These are phyloP conservation scores for Parascotia fuliginaria DNA, from an alignment of 2,888 invertebrate genomes.

Conservation along the genomic window DNA sequence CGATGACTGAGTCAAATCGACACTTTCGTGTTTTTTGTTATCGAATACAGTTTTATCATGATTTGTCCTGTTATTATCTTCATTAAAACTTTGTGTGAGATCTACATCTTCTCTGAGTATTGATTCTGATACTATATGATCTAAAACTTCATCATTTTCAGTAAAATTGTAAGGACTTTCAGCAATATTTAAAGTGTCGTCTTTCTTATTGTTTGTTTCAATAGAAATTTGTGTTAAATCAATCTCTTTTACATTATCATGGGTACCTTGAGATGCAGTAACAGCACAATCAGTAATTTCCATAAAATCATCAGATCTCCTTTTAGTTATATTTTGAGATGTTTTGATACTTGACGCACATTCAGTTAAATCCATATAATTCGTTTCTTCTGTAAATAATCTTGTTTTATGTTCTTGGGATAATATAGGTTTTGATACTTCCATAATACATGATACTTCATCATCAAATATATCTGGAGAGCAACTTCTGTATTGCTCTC, in stretches of 20 bases:
- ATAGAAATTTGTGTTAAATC: constrained; percentile 51
- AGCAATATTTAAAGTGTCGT: background rate
- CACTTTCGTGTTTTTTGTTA: constrained; percentile 27
- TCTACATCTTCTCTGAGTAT: constrained; percentile 43
- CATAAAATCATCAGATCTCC: constrained; percentile 67
- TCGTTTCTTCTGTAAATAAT: constrained; percentile 28
- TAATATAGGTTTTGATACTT: constrained; percentile 19
- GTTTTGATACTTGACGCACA: constrained; percentile 49
- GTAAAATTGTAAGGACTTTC: constrained; percentile 2
- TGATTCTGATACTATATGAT: background rate
- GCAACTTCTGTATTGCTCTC: constrained; percentile 55
- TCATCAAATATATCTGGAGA: constrained; percentile 83
- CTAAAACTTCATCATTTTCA: background rate
- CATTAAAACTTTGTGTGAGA: constrained; percentile 53
- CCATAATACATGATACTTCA: constrained; percentile 55
- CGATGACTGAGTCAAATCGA: constrained; percentile 68
- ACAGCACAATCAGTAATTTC: constrained; percentile 70
- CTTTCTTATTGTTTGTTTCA: background rate
- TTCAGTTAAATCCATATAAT: constrained; percentile 62
- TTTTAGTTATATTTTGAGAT: constrained; percentile 53
- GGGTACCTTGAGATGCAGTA: constrained; percentile 36
- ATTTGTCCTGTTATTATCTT: constrained; percentile 12
- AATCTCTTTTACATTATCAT: constrained; percentile 46
- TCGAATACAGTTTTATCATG: constrained; percentile 5
- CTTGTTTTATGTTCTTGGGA: constrained; percentile 36